These are phyloP conservation scores for Lepidocyrtinus sp. DNA, from an alignment of 2,888 invertebrate species.

Conservation along the genomic window DNA sequence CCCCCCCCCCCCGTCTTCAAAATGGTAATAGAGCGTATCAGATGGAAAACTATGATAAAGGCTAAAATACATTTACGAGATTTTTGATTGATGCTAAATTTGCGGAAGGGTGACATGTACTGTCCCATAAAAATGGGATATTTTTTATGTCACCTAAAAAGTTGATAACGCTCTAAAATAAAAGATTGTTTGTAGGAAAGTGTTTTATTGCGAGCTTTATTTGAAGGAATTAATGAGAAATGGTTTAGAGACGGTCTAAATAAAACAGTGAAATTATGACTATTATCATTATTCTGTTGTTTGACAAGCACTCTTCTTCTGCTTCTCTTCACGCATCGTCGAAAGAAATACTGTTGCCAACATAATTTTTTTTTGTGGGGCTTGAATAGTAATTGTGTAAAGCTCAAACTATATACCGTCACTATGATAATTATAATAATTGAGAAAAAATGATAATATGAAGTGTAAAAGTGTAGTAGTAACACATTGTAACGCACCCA, in stretches of 20 bases:
- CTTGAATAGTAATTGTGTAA: neutral
- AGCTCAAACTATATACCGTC: neutral
- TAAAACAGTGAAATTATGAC: constrained; percentile 23
- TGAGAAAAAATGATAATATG: neutral
- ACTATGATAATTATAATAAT: neutral
- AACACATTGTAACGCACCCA: neutral
- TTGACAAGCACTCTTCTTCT: constrained; percentile 1
- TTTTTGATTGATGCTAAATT: constrained; percentile 68
- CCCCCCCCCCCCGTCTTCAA: constrained; percentile 3
- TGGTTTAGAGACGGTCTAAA: neutral
- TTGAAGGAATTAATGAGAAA: neutral
- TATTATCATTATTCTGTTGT: neutral
- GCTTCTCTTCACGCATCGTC: neutral
- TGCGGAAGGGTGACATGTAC: constrained; percentile 64
- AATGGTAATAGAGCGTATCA: constrained; percentile 45
- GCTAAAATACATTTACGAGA: neutral
- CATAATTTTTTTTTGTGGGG: neutral
- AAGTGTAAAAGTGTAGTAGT: constrained; percentile 1
- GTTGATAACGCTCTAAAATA: constrained; percentile 30
- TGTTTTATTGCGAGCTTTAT: neutral
- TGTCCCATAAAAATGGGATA: constrained; percentile 40
- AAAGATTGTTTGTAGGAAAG: neutral
- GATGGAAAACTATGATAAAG: constrained; percentile 46
- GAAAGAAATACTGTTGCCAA: neutral
- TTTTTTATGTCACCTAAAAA: constrained; percentile 35